A percentile compares a stretch with the other conserved stretches of the same genome.
phyloP scores from a whole-genome alignment of 2,797 vertebrate genomes.

The Rhinogobio ventralis region DNA sequence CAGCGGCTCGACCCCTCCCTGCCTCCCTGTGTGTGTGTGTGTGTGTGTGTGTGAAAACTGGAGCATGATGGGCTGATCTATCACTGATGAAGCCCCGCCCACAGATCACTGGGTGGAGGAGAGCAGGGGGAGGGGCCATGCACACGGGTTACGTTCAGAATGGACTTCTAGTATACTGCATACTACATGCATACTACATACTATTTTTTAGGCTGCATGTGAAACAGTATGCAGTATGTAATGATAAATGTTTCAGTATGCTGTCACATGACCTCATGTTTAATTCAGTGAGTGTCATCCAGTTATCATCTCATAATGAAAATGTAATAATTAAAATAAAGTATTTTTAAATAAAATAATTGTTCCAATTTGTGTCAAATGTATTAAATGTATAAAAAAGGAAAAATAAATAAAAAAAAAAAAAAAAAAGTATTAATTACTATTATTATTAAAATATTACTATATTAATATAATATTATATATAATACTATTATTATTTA shows the following conservation, averaged over 20 bases:
- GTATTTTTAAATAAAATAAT: neutral
- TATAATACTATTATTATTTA: no score
- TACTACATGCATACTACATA: conserved; percentile 25
- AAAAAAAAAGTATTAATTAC: no score
- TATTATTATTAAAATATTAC: no score
- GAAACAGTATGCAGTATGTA: neutral
- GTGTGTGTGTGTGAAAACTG: conserved; percentile 36
- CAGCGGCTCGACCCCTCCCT: conserved; percentile 36
- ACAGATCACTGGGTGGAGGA: conserved; percentile 37
- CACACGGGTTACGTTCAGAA: neutral
- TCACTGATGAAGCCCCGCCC: conserved; percentile 45
- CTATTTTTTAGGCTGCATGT: neutral
- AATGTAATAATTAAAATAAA: neutral
- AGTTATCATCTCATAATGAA: neutral
- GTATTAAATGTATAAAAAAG: no score
- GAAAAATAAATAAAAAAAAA: no score
- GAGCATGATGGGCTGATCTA: conserved; percentile 28
- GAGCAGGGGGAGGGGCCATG: conserved; percentile 34
- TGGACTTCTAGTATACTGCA: neutral
- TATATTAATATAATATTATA: no score
- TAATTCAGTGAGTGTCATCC: no score
- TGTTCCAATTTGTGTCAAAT: no score
- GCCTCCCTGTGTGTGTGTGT: conserved; percentile 13
- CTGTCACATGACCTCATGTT: neutral
- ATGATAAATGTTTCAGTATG: neutral